Base-by-base conservation (phyloP, 64 coral and sea anemone species). In the Anthopleura sola region DNA sequence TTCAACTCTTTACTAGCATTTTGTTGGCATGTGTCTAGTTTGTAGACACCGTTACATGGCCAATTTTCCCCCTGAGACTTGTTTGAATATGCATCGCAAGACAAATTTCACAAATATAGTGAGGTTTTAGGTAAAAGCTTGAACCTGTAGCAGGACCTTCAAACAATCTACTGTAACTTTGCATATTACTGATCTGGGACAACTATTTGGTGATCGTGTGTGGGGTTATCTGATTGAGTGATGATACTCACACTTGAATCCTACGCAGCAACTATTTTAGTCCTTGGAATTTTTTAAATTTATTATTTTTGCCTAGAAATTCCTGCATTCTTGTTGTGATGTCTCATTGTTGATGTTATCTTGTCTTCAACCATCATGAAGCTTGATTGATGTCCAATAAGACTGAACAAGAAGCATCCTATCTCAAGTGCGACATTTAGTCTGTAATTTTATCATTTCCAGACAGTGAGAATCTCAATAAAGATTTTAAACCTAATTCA, bases 401-500 rank as follows among this genome's bases (percentile, higher is more conserved):
- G 66, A 71, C 29, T 71, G 58, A 71, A 34, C 66, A 29, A 71
- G n/a, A 36, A 71, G 60, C 24, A 29, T 6, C 24, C 60, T 31
- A 7, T 66, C 0, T n/a, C 21, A 66, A 8, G 40, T 0, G 26
- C 20, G n/a, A 64, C n/a, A 66, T 9, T 26, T 28, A 66, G 60
- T 26, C n/a, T n/a, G n/a, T 29, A 66, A 66, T 66, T 66, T 66
- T 64, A 4, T 64, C 4, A 28, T 24, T 66, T n/a, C n/a, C 8
- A 66, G 24, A 66, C 5, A 18, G 60, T 66, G 31, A 71, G 28
- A 71, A 36, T 71, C 12, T 29, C 19, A 81, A 81, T 83, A 50
- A 83, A 83, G 5, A 56, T 83, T 83, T 57, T 37, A 57, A 83
- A 83, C 2, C 49, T 28, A 54, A 74, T 78, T 86, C 68, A 84